Conservation (phyloP, 2,888 invertebrate genomes). For the Tetragonisca angustula region DNA sequence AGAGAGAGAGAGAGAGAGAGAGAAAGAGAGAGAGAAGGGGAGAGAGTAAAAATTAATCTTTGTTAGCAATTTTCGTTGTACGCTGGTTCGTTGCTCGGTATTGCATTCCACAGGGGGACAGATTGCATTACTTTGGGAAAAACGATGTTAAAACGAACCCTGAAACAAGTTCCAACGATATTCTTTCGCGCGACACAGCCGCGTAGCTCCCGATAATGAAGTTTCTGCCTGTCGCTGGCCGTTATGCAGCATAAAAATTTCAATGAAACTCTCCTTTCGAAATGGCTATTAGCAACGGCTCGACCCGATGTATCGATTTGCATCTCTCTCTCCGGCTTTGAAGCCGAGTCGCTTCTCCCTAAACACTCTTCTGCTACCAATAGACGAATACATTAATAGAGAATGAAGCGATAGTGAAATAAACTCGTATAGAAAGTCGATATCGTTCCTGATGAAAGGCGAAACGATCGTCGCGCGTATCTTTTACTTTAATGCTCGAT, state of each 20-base stretch:
- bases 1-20: background rate
- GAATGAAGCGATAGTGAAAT: conserved; percentile 65
- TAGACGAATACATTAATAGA: conserved; percentile 71
- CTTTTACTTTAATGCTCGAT: background rate
- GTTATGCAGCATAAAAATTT: conserved; percentile 63
- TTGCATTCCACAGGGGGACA: conserved; percentile 2
- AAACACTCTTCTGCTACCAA: conserved; percentile 56
- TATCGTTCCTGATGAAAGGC: conserved; percentile 67
- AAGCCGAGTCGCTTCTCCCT: conserved; percentile 49
- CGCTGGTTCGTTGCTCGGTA: conserved; percentile 2
- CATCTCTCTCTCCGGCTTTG: conserved; percentile 62
- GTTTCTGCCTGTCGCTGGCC: conserved; percentile 41
- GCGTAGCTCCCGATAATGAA: conserved; percentile 36
- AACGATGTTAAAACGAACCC: conserved; percentile 30
- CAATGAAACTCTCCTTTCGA: conserved; percentile 62
- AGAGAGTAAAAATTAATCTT: conserved; percentile 9
- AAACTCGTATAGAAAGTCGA: conserved; percentile 70
- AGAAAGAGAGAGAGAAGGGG: background rate
- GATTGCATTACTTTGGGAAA: conserved; percentile 30
- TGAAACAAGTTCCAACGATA: conserved; percentile 27
- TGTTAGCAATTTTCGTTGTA: conserved; percentile 12
- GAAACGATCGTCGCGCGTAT: background rate
- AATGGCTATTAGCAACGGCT: conserved; percentile 62
- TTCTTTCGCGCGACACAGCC: conserved; percentile 21
- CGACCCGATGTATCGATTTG: conserved; percentile 67